phyloP scores from a whole-genome alignment of 1,140 invertebrate species.

The Plutomurus gul region DNA sequence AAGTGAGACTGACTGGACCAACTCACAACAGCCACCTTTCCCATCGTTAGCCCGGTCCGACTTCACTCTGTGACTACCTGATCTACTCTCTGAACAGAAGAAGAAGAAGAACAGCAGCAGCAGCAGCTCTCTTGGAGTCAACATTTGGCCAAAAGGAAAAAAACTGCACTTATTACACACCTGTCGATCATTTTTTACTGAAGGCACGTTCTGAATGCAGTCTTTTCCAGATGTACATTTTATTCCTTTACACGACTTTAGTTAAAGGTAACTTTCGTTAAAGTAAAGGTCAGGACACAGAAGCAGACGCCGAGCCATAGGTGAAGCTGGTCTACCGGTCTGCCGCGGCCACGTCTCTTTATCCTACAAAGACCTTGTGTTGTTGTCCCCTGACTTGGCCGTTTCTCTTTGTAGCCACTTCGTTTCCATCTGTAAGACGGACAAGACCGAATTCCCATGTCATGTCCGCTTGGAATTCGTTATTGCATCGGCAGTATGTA shows the following conservation, averaged over 20 bases:
- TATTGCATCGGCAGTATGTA: too few relatives aligned
- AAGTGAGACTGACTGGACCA: conserved; percentile 20
- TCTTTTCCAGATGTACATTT: neutral
- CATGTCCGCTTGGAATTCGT: too few relatives aligned
- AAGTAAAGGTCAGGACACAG: conserved; percentile 15
- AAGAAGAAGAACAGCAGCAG: neutral
- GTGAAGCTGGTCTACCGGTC: neutral
- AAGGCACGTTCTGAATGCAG: conserved; percentile 35
- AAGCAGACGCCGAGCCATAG: conserved; percentile 21
- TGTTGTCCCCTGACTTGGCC: neutral
- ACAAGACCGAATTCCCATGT: too few relatives aligned
- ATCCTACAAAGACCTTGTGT: too few relatives aligned
- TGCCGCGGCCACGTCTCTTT: neutral
- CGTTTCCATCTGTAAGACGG: too few relatives aligned
- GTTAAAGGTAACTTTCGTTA: neutral
- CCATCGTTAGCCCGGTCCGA: neutral
- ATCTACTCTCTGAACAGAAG: neutral
- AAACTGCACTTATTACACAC: conserved; percentile 44
- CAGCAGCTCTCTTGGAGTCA: neutral
- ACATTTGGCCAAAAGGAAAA: conserved; percentile 28
- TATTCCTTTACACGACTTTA: neutral
- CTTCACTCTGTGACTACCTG: neutral
- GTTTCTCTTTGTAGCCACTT: too few relatives aligned
- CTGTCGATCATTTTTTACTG: conserved; percentile 41
- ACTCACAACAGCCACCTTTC: neutral